phyloP scores from a whole-genome alignment of 2,113 vertebrate genomes.

The Athene noctua region DNA sequence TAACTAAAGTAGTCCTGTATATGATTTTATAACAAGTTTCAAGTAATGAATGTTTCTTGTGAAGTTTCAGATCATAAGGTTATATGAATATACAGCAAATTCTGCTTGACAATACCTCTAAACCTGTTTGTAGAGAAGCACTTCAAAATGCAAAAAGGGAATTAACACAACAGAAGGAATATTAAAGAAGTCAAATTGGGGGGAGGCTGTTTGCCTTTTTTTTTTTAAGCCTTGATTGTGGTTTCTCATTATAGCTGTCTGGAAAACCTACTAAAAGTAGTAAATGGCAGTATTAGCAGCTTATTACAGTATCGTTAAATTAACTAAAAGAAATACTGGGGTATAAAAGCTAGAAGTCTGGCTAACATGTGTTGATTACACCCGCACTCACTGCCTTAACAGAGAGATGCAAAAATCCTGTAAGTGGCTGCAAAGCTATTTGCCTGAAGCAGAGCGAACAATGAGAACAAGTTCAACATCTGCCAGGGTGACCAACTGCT shows the following conservation, averaged over 20 bases:
- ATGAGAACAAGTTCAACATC: conserved; percentile 65
- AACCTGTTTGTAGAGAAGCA: not conserved
- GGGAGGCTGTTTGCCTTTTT: not conserved
- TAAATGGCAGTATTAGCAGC: not conserved
- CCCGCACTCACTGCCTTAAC: not conserved
- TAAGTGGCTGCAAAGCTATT: conserved; percentile 37
- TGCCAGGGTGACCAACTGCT: conserved; percentile 52
- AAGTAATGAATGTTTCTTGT: not conserved
- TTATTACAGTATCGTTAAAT: conserved; percentile 4
- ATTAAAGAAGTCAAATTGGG: not conserved
- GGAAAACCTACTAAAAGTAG: not conserved
- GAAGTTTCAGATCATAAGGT: not conserved
- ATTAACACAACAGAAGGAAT: not conserved
- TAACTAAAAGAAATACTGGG: not conserved
- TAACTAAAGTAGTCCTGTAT: not conserved
- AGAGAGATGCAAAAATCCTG: not conserved
- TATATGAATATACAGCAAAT: not conserved
- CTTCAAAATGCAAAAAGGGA: not conserved
- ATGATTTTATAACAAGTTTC: not conserved
- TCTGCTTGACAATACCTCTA: not conserved
- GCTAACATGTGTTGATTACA: not conserved
- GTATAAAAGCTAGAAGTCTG: not conserved
- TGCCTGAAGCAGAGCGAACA: conserved; percentile 42
- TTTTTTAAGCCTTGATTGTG: not conserved
- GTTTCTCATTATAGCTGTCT: not conserved